Evolutionary conservation across 2,113 vertebrate species (phyloP).

Genomic region (Zeus faber): DNA sequence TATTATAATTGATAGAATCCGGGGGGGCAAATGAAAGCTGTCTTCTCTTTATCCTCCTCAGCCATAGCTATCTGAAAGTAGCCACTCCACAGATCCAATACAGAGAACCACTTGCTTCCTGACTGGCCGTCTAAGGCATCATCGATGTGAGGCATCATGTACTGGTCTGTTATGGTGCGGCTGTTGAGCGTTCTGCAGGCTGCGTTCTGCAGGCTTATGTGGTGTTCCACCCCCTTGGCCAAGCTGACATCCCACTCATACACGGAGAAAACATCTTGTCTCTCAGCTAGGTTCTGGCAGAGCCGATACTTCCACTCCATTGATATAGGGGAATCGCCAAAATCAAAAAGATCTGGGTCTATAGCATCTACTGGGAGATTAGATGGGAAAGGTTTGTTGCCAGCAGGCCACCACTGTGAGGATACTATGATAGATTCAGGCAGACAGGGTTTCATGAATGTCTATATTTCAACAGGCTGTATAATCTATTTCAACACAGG

Average conservation of each 20-base stretch:
- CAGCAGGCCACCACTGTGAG: too few species aligned
- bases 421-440: too few species aligned
- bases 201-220: not conserved
- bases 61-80: not conserved
- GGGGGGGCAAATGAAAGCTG: too few species aligned
- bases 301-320: conserved; percentile 27
- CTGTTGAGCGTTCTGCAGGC: not conserved
- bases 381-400: too few species aligned
- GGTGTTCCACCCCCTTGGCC: conserved; percentile 15
- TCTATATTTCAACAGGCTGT: too few species aligned
- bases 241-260: conserved; percentile 34
- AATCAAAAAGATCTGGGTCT: conserved; percentile 17
- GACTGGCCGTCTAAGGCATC: not conserved
- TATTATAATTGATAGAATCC: not conserved
- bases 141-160: not conserved
- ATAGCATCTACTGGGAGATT: not conserved
- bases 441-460: too few species aligned
- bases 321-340: conserved; percentile 23
- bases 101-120: not conserved
- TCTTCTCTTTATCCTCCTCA: not conserved
- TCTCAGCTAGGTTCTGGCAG: not conserved
- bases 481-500: too few species aligned
- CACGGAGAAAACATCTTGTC: conserved; percentile 19
- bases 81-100: not conserved
- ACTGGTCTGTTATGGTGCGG: conserved; percentile 1